These are phyloP conservation scores for Malurus melanocephalus DNA, from an alignment of 2,113 vertebrate genomes.

Conservation along the genomic window DNA sequence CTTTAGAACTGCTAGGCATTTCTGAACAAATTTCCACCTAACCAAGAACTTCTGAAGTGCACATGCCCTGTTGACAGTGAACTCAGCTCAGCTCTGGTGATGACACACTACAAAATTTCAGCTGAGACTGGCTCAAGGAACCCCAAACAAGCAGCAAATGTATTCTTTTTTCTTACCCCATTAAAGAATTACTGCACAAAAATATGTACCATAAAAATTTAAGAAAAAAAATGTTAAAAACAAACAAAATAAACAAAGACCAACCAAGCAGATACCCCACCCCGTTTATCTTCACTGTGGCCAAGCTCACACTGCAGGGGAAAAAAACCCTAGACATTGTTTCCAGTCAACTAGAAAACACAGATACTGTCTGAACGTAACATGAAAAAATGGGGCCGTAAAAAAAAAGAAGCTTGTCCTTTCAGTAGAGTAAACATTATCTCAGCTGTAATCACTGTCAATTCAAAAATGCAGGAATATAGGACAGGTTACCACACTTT, in stretches of 20 bases:
- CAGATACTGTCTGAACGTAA: background rate
- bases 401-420: background rate
- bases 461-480: background rate
- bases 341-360: background rate
- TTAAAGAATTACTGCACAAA: background rate
- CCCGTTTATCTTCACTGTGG: background rate
- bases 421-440: background rate
- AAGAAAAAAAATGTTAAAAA: background rate
- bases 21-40: background rate
- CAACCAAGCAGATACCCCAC: background rate
- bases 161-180: too few relatives aligned
- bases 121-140: background rate
- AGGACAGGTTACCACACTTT: background rate
- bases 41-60: background rate
- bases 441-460: background rate
- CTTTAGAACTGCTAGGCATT: background rate
- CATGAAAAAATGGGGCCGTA: background rate
- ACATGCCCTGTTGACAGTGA: background rate
- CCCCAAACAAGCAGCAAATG: background rate
- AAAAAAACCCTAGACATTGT: background rate
- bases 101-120: background rate
- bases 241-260: background rate
- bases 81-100: background rate
- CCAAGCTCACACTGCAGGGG: background rate
- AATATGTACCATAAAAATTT: accelerated